Base-by-base conservation (phyloP, 1,140 invertebrate genomes). In the Penaeus vannamei region DNA sequence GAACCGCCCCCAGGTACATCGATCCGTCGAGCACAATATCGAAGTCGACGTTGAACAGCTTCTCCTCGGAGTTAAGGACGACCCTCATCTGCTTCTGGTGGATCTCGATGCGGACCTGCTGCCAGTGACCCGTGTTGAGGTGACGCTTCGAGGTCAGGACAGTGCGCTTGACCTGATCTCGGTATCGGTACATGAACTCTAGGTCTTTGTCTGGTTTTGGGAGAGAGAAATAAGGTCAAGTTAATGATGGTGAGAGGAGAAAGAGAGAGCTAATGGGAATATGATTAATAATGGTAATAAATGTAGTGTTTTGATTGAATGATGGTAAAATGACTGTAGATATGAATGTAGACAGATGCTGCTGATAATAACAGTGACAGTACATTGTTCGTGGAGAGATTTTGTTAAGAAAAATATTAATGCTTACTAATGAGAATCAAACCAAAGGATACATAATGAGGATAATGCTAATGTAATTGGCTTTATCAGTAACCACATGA, bases 121-220 rank as follows among this genome's bases (percentile, higher is more conserved):
- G 87, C 87, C 87, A 89, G 8, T 76, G 14, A 10, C 87, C 87
- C 17, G 82, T 84, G 83, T 89, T 89, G 59, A 89, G 83, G 76
- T 22, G 87, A 0, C 60, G 69, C 10, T 32, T 22, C 82, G 69
- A 79, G 69, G 69, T 3, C 36, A 89, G 69, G 72, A 17, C 36
- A 29, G 79, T 66, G 2, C 76, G 81, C 82, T 89, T 59, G 7
- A 53, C 22, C 22, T 77, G n/a, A 0, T 32, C 82, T 26, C 72
- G 82, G 82, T 66, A 89, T 22, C 59, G 62, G 87, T 89, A 89
- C 87, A 80, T 89, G 60, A 89, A 85, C 60, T 89, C 87, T 10
- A 89, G n/a, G 14, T 85, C 87, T n/a, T 59, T 85, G 14, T 79
- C 87, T 89, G 76, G 10, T 12, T 53, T 3, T 19, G 32, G 53